Percentiles rank a stretch among this genome's conserved stretches.
These are phyloP conservation scores for Halichoerus grypus DNA, from an alignment of 2,113 vertebrate genomes.

Conservation along the genomic window DNA sequence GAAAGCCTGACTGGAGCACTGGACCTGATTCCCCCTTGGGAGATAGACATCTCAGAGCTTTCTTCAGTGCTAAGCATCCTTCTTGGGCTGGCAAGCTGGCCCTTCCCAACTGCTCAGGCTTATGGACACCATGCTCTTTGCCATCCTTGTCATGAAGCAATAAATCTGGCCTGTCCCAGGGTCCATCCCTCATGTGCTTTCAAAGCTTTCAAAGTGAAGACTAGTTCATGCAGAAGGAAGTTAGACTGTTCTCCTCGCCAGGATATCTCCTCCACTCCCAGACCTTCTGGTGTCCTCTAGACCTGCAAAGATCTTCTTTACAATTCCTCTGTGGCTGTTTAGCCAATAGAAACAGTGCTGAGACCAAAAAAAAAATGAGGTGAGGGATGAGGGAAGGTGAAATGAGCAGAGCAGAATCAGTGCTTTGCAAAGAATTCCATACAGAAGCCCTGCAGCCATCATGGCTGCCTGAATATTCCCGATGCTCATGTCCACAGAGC, in stretches of 20 bases:
- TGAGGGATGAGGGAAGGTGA: not conserved
- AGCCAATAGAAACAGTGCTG: not conserved
- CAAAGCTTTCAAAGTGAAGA: not conserved
- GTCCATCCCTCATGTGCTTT: not conserved
- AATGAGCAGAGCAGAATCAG: not conserved
- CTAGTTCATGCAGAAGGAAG: not conserved
- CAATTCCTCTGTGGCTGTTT: not conserved
- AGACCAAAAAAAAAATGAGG: not conserved
- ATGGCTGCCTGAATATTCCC: too few species aligned
- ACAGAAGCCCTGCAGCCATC: not conserved
- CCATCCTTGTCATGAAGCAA: too few species aligned
- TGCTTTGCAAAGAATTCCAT: not conserved
- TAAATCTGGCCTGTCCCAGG: too few species aligned
- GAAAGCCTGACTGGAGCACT: not conserved
- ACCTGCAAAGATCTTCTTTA: not conserved
- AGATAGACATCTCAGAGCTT: not conserved
- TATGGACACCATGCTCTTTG: not conserved
- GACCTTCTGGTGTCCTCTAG: not conserved
- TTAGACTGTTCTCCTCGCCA: not conserved
- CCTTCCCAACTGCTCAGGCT: not conserved
- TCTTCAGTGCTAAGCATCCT: not conserved
- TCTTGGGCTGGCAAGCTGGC: not conserved
- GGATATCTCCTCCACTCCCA: not conserved
- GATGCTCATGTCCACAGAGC: not conserved
- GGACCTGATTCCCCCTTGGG: not conserved